phyloP scores from a whole-genome alignment of 1,140 invertebrate genomes.

The Zaprionus kolodkinae region DNA sequence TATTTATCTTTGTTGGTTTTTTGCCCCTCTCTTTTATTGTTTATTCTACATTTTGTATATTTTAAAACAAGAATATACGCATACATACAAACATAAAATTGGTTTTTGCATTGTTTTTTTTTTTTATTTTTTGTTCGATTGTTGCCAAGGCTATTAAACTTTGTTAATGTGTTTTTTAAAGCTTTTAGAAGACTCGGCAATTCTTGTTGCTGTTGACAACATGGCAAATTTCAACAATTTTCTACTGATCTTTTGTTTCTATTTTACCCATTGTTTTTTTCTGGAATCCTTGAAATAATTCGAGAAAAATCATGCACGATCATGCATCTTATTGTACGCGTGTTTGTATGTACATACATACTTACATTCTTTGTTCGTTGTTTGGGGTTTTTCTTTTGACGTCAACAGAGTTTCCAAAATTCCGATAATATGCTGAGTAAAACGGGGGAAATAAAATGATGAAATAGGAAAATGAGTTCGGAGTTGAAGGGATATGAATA shows the following conservation, averaged over 20 bases:
- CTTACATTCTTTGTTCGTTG: no score
- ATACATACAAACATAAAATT: constrained; percentile 22
- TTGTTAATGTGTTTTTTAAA: constrained; percentile 46
- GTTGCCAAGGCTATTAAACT: constrained; percentile 51
- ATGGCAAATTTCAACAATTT: constrained; percentile 9
- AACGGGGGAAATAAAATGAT: background rate
- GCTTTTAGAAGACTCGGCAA: constrained; percentile 24
- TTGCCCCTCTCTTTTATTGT: constrained; percentile 17
- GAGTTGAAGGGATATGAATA: background rate
- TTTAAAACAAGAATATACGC: constrained; percentile 36
- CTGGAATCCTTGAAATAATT: constrained; percentile 11
- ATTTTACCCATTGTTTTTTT: background rate
- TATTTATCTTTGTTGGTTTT: constrained; percentile 15
- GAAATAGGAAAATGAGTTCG: background rate
- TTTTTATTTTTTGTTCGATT: constrained; percentile 37
- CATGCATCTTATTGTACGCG: background rate
- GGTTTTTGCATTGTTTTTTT: constrained; percentile 31
- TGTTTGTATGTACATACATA: background rate
- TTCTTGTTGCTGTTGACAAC: constrained; percentile 13
- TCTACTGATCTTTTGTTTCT: background rate
- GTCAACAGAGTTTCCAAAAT: constrained; percentile 1
- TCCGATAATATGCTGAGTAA: background rate
- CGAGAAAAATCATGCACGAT: constrained; percentile 3
- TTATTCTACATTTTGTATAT: constrained; percentile 44
- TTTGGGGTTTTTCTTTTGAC: constrained; percentile 10